Conservation (phyloP, 1,140 invertebrate species). For the Camponotus vicinus region DNA sequence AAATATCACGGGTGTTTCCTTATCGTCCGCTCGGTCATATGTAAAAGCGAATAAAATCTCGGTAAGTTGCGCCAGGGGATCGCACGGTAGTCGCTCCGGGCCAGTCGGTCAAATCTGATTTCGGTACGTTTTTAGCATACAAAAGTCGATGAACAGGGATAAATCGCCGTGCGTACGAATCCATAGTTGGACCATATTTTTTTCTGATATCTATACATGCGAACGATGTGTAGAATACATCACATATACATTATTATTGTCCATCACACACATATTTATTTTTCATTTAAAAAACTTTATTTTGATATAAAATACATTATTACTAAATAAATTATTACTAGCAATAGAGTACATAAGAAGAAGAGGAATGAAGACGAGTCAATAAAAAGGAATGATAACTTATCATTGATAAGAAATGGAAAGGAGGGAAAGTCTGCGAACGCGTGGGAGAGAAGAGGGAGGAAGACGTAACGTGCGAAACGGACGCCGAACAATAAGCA, state of each 20-base stretch:
- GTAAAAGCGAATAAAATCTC: conserved; percentile 84
- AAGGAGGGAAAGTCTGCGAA: conserved; percentile 50
- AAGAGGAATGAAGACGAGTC: neutral
- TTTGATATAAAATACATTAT: neutral
- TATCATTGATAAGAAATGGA: conserved; percentile 34
- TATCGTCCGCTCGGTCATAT: conserved; percentile 79
- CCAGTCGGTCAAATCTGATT: conserved; percentile 70
- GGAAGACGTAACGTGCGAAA: conserved; percentile 66
- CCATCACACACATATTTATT: neutral
- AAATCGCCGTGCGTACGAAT: conserved; percentile 49
- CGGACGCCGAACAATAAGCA: conserved; percentile 82
- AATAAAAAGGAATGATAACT: conserved; percentile 1
- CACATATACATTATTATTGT: neutral
- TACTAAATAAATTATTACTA: neutral
- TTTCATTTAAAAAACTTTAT: neutral
- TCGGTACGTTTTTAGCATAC: conserved; percentile 68
- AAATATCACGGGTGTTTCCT: conserved; percentile 81
- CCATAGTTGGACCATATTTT: neutral
- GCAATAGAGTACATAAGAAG: neutral
- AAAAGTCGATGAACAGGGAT: conserved; percentile 56
- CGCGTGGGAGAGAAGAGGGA: conserved; percentile 48
- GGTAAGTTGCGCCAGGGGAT: conserved; percentile 82
- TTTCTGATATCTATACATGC: neutral
- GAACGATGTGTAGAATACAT: neutral
- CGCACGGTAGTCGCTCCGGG: conserved; percentile 73